phyloP scores from a whole-genome alignment of 1,140 invertebrate species.

The Papilio polyxenes region DNA sequence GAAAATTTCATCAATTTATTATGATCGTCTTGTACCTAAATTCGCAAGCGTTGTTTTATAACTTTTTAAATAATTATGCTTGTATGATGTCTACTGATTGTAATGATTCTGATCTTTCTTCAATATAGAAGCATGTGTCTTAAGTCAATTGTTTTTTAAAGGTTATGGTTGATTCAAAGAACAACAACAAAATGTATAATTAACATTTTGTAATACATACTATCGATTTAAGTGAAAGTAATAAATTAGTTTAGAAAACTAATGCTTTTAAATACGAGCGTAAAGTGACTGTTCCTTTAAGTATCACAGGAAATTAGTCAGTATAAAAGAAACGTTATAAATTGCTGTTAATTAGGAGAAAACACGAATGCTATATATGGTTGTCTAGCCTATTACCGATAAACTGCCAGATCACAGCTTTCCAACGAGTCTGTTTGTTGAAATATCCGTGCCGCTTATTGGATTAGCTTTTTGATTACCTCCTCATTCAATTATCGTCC shows the following conservation, averaged over 20 bases:
- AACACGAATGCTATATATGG: conserved; percentile 25
- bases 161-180: not conserved
- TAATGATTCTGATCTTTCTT: not conserved
- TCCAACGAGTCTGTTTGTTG: conserved; percentile 30
- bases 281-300: conserved; percentile 27
- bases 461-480: not conserved
- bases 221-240: conserved; percentile 18
- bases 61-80: too few species aligned
- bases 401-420: conserved; percentile 30
- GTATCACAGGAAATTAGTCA: conserved; percentile 29
- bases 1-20: too few species aligned
- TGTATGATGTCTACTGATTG: not conserved
- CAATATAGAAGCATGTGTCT: not conserved
- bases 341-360: conserved; percentile 38
- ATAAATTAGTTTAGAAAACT: conserved; percentile 28
- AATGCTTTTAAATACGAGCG: conserved; percentile 1
- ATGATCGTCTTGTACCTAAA: too few species aligned
- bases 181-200: not conserved
- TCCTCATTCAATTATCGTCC: conserved; percentile 28
- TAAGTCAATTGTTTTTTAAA: not conserved
- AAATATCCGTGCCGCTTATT: conserved; percentile 26
- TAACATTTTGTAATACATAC: not conserved
- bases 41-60: too few species aligned
- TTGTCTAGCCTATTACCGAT: conserved; percentile 35
- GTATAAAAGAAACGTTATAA: conserved; percentile 35